These are phyloP conservation scores for Zaprionus taronus DNA, from an alignment of 1,140 invertebrate genomes.

Conservation along the genomic window DNA sequence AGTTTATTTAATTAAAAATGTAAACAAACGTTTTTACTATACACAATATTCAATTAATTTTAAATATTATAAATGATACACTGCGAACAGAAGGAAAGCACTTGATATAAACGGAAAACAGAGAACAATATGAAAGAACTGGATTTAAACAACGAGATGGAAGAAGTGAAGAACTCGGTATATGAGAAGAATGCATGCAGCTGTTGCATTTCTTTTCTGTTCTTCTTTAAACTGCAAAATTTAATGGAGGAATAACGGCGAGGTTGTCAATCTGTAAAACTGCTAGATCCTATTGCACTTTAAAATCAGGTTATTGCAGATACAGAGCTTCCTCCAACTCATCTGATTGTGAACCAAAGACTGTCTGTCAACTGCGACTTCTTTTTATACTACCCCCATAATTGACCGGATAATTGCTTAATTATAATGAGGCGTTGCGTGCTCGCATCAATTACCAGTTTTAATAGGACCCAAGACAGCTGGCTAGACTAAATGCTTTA, in stretches of 20 bases:
- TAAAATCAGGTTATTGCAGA: too few species aligned
- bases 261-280: too few species aligned
- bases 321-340: background rate
- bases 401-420: constrained; percentile 4
- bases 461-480: background rate
- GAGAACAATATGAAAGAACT: too few species aligned
- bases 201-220: too few species aligned
- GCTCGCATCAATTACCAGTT: constrained; percentile 4
- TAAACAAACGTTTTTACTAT: background rate
- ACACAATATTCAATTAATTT: too few species aligned
- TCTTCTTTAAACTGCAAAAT: too few species aligned
- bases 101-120: too few species aligned
- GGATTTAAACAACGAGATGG: too few species aligned
- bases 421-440: constrained; percentile 5
- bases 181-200: background rate
- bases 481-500: background rate
- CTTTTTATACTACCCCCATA: background rate
- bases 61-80: too few species aligned
- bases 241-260: too few species aligned
- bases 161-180: background rate
- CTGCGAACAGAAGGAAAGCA: too few species aligned
- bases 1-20: background rate
- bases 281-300: too few species aligned
- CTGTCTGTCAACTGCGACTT: constrained; percentile 26
- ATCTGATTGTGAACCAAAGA: constrained; percentile 31